Evolutionary conservation across 2,888 invertebrate genomes (phyloP).

Genomic region (Agriotes lineatus): DNA sequence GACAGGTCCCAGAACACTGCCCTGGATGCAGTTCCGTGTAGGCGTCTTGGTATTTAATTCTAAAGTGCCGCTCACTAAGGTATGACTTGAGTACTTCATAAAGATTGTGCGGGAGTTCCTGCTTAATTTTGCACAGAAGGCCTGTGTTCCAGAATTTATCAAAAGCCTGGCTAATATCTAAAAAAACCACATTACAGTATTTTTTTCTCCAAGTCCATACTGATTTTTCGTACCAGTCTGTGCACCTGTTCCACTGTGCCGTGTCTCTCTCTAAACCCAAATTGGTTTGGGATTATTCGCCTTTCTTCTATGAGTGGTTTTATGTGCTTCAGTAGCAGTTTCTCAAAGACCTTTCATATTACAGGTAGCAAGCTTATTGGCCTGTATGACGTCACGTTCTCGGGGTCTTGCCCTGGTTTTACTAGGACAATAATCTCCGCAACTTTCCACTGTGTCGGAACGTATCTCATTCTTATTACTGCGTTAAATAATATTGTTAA

Average conservation of each 20-base stretch:
- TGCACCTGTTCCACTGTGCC: slow-evolving; percentile 16
- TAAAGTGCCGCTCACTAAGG: not conserved
- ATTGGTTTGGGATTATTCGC: slow-evolving; percentile 19
- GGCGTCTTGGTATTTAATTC: not conserved
- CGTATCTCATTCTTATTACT: slow-evolving; percentile 7
- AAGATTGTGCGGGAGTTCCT: not conserved
- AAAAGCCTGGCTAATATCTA: slow-evolving; percentile 12
- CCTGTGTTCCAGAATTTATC: slow-evolving; percentile 19
- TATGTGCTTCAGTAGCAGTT: slow-evolving; percentile 41
- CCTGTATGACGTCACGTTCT: slow-evolving; percentile 43
- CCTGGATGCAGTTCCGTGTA: not conserved
- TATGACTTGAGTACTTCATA: slow-evolving; percentile 1
- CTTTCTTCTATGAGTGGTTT: slow-evolving; percentile 6
- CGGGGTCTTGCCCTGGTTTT: slow-evolving; percentile 46
- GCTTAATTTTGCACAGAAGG: slow-evolving; percentile 19
- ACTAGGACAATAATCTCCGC: slow-evolving; percentile 49
- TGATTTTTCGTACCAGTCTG: slow-evolving; percentile 20
- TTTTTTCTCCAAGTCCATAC: not conserved
- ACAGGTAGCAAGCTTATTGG: slow-evolving; percentile 49
- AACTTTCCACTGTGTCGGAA: slow-evolving; percentile 44
- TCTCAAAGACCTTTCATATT: slow-evolving; percentile 49
- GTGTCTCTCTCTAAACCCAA: slow-evolving; percentile 21
- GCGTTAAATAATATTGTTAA: slow-evolving; percentile 10
- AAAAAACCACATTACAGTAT: not conserved
- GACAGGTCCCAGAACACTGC: not conserved